Conservation (phyloP, 2,888 invertebrate species). For the Eupithecia tripunctaria region DNA sequence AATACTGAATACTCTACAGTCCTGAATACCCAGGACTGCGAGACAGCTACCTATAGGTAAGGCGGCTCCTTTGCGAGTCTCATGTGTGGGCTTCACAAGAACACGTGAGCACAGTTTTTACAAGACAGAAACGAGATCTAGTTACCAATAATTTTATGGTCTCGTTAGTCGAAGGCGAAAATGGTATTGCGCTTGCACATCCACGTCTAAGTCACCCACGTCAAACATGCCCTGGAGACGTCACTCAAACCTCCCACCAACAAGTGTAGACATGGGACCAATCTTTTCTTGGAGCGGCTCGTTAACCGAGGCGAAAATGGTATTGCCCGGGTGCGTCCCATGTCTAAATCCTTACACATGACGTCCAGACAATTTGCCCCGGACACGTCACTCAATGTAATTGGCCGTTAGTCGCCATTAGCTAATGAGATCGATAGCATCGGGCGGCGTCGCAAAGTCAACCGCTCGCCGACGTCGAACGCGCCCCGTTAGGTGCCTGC, state of each 20-base stretch:
- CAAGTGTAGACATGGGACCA: slow-evolving; percentile 44
- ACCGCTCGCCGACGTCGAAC: slow-evolving; percentile 46
- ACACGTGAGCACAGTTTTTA: slow-evolving; percentile 9
- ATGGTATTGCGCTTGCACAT: slow-evolving; percentile 37
- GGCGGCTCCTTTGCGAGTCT: slow-evolving; percentile 1
- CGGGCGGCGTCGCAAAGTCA: slow-evolving; percentile 64
- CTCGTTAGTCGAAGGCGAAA: slow-evolving; percentile 38
- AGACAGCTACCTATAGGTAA: neutral
- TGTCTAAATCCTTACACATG: slow-evolving; percentile 35
- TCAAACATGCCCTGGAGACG: slow-evolving; percentile 77
- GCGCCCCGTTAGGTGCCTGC: slow-evolving; percentile 62
- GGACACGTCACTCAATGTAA: slow-evolving; percentile 81
- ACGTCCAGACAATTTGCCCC: slow-evolving; percentile 65
- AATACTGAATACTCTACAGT: neutral
- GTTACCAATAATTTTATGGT: slow-evolving; percentile 20
- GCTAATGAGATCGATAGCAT: slow-evolving; percentile 69
- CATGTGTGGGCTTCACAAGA: slow-evolving; percentile 11
- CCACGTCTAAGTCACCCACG: slow-evolving; percentile 13
- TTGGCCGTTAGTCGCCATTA: slow-evolving; percentile 72
- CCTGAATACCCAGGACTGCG: neutral
- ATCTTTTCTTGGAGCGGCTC: slow-evolving; percentile 46
- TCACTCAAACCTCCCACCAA: slow-evolving; percentile 61
- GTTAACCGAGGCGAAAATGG: slow-evolving; percentile 56
- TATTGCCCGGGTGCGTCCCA: slow-evolving; percentile 45
- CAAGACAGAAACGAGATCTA: slow-evolving; percentile 16